Conservation (phyloP, 2,797 vertebrate species). For the Pteropus rufus region DNA sequence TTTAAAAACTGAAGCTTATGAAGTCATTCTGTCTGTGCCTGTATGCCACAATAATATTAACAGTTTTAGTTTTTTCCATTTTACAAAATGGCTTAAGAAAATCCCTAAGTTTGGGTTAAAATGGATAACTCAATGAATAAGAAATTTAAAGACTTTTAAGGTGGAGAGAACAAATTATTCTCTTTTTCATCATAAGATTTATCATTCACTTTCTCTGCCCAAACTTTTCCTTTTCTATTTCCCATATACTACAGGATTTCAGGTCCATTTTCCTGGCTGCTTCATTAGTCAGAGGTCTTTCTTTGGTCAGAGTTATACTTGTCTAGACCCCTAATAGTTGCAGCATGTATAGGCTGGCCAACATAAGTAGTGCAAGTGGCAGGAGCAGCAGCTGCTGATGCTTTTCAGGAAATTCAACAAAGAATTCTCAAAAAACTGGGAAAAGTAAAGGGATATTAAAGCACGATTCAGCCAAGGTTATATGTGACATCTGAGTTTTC, state of each 20-base stretch:
- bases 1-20: conserved; percentile 1
- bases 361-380: background rate
- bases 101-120: background rate
- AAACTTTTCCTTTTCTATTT: conserved; percentile 34
- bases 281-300: background rate
- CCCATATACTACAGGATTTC: background rate
- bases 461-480: conserved; percentile 5
- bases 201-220: background rate
- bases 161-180: background rate
- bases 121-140: background rate
- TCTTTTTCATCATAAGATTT: background rate
- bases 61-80: conserved; percentile 5
- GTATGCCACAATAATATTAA: conserved; percentile 14
- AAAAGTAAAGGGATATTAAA: conserved; percentile 27
- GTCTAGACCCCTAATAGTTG: background rate
- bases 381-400: background rate
- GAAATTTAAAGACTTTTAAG: conserved; percentile 21
- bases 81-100: conserved; percentile 32
- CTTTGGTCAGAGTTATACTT: background rate
- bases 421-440: background rate
- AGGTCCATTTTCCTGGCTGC: background rate
- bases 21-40: background rate
- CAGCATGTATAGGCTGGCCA: background rate
- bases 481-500: conserved; percentile 25
- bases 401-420: conserved; percentile 15